Conservation (phyloP, 2,113 vertebrate genomes). For the Panthera uncia region DNA sequence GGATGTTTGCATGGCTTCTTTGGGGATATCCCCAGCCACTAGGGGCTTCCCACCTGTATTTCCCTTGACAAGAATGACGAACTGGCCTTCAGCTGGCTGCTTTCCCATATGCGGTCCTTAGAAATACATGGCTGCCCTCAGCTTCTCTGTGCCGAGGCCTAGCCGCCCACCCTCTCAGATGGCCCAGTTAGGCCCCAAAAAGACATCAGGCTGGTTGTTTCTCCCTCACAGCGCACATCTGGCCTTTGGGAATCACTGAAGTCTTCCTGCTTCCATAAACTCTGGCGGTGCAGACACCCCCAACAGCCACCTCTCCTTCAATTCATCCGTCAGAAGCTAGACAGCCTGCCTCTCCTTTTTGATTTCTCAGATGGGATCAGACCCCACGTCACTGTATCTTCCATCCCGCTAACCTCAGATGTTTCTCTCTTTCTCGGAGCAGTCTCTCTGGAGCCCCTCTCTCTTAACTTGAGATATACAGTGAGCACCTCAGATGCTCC, state of each 20-base stretch:
- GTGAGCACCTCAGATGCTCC: not conserved
- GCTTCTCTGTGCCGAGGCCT: not conserved
- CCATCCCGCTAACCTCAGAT: fast-evolving
- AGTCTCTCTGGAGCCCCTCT: not conserved
- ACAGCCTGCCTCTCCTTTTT: not conserved
- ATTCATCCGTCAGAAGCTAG: not conserved
- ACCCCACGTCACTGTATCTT: not conserved
- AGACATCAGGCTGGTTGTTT: not conserved
- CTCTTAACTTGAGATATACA: not conserved
- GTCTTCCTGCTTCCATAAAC: not conserved
- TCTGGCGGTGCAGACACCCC: not conserved
- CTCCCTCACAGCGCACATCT: not conserved
- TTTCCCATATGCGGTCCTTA: not conserved
- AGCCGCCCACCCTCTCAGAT: not conserved
- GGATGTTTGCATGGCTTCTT: conserved; percentile 8
- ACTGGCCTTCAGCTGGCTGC: conserved; percentile 12
- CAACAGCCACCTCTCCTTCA: not conserved
- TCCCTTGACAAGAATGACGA: conserved; percentile 33
- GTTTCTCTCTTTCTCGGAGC: not conserved
- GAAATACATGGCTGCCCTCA: not conserved
- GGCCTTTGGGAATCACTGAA: not conserved
- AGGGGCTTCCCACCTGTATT: conserved; percentile 23
- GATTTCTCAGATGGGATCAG: not conserved
- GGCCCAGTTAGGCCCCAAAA: not conserved
- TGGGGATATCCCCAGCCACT: not conserved